Percentiles rank a stretch among this genome's conserved stretches.
Evolutionary conservation across 2,797 vertebrate species (phyloP).

Genomic region (Geotrypetes seraphini): DNA sequence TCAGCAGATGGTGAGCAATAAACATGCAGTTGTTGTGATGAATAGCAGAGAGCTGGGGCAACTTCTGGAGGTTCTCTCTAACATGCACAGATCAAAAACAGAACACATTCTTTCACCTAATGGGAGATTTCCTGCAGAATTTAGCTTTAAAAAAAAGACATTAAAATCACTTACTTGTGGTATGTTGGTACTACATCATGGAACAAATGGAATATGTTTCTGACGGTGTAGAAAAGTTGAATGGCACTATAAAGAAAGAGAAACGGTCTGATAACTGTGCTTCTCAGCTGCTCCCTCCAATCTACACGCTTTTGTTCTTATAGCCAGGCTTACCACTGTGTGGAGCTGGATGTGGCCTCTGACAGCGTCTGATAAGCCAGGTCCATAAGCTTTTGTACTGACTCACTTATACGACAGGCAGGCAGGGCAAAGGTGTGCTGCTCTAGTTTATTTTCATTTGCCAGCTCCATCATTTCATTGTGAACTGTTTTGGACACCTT

Average conservation of each 20-base stretch:
- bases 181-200: constrained; percentile 92
- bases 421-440: constrained; percentile 71
- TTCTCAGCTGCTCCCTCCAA: too few species aligned
- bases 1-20: constrained; percentile 87
- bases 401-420: constrained; percentile 79
- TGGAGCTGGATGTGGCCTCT: constrained; percentile 76
- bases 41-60: constrained; percentile 90
- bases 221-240: constrained; percentile 86
- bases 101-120: too few species aligned
- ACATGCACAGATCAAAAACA: not conserved
- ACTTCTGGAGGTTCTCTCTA: constrained; percentile 88
- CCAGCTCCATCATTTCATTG: constrained; percentile 22
- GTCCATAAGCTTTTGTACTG: constrained; percentile 81
- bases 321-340: constrained; percentile 82
- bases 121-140: too few species aligned
- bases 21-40: constrained; percentile 98
- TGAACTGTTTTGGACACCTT: not conserved
- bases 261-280: not conserved
- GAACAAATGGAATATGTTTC: constrained; percentile 94
- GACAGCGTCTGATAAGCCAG: constrained; percentile 77
- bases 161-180: constrained; percentile 84
- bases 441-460: constrained; percentile 57
- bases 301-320: too few species aligned
- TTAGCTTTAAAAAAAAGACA: not conserved
- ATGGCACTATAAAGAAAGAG: constrained; percentile 55